Percentiles rank a stretch among this genome's conserved stretches.
These are phyloP conservation scores for Lutraria lutraria DNA, from an alignment of 2,888 invertebrate genomes.

Conservation along the genomic window DNA sequence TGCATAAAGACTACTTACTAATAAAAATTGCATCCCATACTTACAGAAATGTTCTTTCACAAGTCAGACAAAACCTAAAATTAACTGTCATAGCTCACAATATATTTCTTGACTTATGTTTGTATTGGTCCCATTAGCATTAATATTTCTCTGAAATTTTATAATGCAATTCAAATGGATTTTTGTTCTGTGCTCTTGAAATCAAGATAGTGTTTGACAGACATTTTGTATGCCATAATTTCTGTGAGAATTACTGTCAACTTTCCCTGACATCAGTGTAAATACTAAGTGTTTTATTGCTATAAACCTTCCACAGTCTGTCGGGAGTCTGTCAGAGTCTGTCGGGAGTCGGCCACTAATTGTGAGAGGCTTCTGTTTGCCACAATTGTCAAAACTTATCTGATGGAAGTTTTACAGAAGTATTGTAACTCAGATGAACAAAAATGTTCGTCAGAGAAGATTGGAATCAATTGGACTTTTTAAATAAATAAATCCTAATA, in stretches of 20 bases:
- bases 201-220: constrained; percentile 18
- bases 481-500: constrained; percentile 20
- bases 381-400: constrained; percentile 43
- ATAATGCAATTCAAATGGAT: constrained; percentile 10
- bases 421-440: constrained; percentile 20
- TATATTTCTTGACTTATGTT: constrained; percentile 10
- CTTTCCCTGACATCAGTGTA: constrained; percentile 28
- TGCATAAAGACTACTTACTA: not conserved
- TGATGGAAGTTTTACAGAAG: constrained; percentile 35
- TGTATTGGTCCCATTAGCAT: constrained; percentile 10
- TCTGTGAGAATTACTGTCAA: constrained; percentile 37
- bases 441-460: constrained; percentile 6
- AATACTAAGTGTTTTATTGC: constrained; percentile 19
- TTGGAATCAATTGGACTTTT: constrained; percentile 9
- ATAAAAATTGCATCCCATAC: not conserved
- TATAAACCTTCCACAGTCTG: constrained; percentile 21
- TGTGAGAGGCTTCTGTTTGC: constrained; percentile 34
- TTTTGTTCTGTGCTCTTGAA: not conserved
- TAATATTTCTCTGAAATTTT: constrained; percentile 3
- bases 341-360: constrained; percentile 25
- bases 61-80: not conserved
- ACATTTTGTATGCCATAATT: constrained; percentile 15
- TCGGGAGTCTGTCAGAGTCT: constrained; percentile 13
- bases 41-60: not conserved
- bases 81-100: not conserved